Percentiles rank a stretch among this genome's conserved stretches.
Conservation (phyloP, 2,888 invertebrate genomes). For the Caprella mutica region DNA sequence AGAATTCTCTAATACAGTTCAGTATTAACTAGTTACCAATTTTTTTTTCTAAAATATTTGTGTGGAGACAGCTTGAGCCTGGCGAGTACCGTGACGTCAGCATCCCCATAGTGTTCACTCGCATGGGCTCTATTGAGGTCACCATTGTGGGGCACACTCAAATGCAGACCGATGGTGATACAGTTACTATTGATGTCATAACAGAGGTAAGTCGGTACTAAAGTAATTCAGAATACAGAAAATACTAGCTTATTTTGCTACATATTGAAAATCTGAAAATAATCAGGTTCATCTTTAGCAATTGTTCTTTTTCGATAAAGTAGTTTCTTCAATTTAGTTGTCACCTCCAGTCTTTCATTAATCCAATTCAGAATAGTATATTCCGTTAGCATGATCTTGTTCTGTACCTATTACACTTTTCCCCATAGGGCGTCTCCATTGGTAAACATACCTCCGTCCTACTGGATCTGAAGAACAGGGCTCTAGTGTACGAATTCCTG, state of each 20-base stretch:
- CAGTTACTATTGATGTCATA: conserved; percentile 20
- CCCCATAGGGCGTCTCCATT: conserved; percentile 66
- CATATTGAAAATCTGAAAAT: too few species aligned
- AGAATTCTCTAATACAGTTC: too few species aligned
- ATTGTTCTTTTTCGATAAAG: too few species aligned
- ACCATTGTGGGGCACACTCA: conserved; percentile 24
- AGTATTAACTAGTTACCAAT: too few species aligned
- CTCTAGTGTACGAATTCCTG: conserved; percentile 85
- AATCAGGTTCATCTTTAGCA: too few species aligned
- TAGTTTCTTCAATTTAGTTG: too few species aligned
- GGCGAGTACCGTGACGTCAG: conserved; percentile 29
- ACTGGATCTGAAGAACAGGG: conserved; percentile 80
- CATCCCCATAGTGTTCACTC: conserved; percentile 29
- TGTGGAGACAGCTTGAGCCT: conserved; percentile 15
- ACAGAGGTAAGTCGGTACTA: conserved; percentile 33
- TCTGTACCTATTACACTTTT: not conserved
- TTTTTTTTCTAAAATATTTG: too few species aligned
- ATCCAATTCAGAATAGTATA: not conserved
- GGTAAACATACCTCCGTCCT: conserved; percentile 83
- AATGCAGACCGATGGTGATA: conserved; percentile 22
- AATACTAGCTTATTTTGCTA: too few species aligned
- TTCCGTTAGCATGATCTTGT: not conserved
- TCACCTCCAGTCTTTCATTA: too few species aligned
- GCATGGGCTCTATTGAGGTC: conserved; percentile 20
- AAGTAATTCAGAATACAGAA: too few species aligned